phyloP scores from a whole-genome alignment of 2,888 invertebrate genomes.

The Andrena flavipes region DNA sequence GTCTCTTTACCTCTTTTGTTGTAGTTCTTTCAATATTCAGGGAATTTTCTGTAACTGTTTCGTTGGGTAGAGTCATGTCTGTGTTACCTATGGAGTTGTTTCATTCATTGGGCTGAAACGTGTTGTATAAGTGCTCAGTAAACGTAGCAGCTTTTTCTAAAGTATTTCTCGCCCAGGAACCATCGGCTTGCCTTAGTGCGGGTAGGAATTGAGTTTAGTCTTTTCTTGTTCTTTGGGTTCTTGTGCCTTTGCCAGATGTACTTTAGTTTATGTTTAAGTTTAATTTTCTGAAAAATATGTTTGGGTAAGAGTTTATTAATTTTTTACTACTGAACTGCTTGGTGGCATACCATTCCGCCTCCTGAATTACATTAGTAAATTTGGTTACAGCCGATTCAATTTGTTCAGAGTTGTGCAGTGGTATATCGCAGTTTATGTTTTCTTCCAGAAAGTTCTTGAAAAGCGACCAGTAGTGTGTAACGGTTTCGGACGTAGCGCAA shows the following conservation, averaged over 20 bases:
- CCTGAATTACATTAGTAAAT: not conserved
- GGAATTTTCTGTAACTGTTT: not conserved
- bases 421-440: not conserved
- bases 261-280: conserved; percentile 7
- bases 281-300: conserved; percentile 6
- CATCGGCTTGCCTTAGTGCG: not conserved
- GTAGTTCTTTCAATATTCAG: not conserved
- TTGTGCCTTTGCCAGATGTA: conserved; percentile 3
- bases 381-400: not conserved
- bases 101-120: not conserved
- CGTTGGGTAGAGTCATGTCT: not conserved
- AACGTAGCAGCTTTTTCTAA: not conserved
- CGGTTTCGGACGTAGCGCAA: too few species aligned
- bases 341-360: not conserved
- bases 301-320: not conserved
- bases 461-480: not conserved
- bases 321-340: not conserved
- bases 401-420: not conserved
- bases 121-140: not conserved
- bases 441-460: not conserved
- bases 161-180: not conserved
- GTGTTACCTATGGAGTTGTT: not conserved
- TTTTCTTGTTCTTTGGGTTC: not conserved
- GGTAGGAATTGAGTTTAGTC: conserved; percentile 2
- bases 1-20: not conserved